Evolutionary conservation across 2,113 vertebrate genomes (phyloP), one percentile per base, ranked within the genome.

Genomic region (Tychaedon coryphoeus): DNA sequence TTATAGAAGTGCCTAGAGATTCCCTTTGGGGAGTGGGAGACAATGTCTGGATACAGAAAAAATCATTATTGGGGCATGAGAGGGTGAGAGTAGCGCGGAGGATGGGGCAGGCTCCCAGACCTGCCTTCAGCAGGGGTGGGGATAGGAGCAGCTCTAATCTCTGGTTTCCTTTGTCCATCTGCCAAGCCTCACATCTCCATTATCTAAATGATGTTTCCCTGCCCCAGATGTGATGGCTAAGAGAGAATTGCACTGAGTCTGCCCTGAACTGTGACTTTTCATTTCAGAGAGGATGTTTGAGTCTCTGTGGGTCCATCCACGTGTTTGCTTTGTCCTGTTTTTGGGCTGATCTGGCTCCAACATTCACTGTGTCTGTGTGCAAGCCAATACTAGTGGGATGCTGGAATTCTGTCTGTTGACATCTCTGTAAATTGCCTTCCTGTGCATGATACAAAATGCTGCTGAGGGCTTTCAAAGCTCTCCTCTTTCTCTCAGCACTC

Each of bases 321-420:
- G 20, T 9, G 60, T 76, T 58, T 72, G 9, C 45, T 62, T 36
- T 56, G 75, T n/a, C 20, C 67, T n/a, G 1, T 19, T 86, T 61
- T 61, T 16, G 26, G 9, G 54, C n/a, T 86, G 17, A 15, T 57
- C 43, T 83, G 64, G 20, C 36, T 76, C 71, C 42, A 65, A 19
- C 20, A 23, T 67, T 71, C 61, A 19, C 56, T 33, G 2, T 42
- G 38, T 0, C 0, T 9, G 5, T 20, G 24, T 43, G 33, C n/a
- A 72, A 22, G 19, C 23, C 29, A 71, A 0, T 33, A 26, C 10
- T 14, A 8, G 36, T 17, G 57, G 26, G 26, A 36, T 82, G 64
- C 16, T 65, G 47, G 36, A 69, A 61, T 79, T 38, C 47, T 38
- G 24, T 12, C 58, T 19, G 10, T 19, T 67, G 53, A 60, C 56